A percentile compares a stretch with the other conserved stretches of the same genome.
phyloP scores from a whole-genome alignment of 2,113 vertebrate genomes.

The Mastomys coucha region DNA sequence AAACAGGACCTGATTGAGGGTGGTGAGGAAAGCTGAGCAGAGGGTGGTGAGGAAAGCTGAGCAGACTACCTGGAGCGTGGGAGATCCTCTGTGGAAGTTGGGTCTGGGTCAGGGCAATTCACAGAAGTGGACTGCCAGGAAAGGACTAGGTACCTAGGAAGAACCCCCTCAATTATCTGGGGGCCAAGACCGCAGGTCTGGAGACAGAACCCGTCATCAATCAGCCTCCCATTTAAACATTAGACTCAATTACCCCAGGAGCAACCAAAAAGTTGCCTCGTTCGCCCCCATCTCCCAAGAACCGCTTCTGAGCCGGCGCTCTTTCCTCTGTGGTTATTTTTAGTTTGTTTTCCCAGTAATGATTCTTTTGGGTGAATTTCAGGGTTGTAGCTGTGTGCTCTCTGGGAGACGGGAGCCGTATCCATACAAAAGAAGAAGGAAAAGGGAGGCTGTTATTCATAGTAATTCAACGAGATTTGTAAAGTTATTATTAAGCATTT shows the following conservation, averaged over 20 bases:
- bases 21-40: not conserved
- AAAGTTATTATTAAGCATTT: slow-evolving; percentile 83
- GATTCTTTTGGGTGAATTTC: slow-evolving; percentile 79
- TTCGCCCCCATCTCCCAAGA: slow-evolving; percentile 41
- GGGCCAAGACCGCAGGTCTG: not conserved
- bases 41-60: not conserved
- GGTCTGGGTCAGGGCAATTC: not conserved
- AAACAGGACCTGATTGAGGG: not conserved
- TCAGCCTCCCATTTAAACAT: not conserved
- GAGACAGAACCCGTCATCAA: not conserved
- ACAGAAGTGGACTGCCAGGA: not conserved
- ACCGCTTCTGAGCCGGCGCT: slow-evolving; percentile 37
- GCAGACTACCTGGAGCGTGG: accelerated
- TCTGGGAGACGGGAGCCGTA: slow-evolving; percentile 65
- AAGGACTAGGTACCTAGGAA: not conserved
- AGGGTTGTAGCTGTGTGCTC: slow-evolving; percentile 77
- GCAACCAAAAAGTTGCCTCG: not conserved
- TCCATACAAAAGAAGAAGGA: slow-evolving; percentile 36
- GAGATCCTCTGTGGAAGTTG: not conserved
- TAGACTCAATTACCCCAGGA: slow-evolving; percentile 9
- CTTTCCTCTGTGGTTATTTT: slow-evolving; percentile 74
- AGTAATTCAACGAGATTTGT: slow-evolving; percentile 80
- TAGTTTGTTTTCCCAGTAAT: slow-evolving; percentile 81
- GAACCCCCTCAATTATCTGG: not conserved
- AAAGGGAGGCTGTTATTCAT: slow-evolving; percentile 72